Percentiles rank a stretch among this genome's conserved stretches.
Evolutionary conservation across 2,113 vertebrate genomes (phyloP).

Genomic region (Oryzias woworae): DNA sequence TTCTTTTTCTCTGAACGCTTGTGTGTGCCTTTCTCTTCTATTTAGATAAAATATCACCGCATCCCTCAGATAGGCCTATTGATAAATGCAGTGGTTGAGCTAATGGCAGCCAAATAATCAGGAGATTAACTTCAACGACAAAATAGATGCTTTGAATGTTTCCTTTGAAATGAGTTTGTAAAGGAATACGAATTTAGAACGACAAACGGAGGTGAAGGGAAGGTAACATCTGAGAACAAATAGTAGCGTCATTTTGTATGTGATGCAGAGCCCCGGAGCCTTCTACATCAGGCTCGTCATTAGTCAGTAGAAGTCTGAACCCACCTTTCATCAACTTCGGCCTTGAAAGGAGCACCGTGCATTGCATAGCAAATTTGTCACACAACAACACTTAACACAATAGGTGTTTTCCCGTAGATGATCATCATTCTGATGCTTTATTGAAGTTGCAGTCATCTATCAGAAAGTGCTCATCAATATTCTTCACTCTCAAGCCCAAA

Average conservation of each 20-base stretch:
- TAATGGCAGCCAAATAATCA: constrained; percentile 1
- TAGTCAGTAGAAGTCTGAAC: constrained; percentile 54
- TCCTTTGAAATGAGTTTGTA: constrained; percentile 42
- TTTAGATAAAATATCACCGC: constrained; percentile 11
- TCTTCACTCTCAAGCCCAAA: constrained; percentile 35
- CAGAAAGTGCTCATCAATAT: constrained; percentile 44
- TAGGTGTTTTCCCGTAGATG: constrained; percentile 25
- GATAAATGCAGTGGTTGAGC: constrained; percentile 30
- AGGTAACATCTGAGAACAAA: constrained; percentile 19
- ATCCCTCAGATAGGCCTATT: constrained; percentile 38
- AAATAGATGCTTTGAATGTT: constrained; percentile 6
- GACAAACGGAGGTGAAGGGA: constrained; percentile 5
- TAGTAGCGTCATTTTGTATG: constrained; percentile 47
- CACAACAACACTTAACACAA: constrained; percentile 13
- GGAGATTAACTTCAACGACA: constrained; percentile 25
- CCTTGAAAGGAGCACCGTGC: constrained; percentile 30
- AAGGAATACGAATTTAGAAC: constrained; percentile 34
- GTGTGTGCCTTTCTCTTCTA: constrained; percentile 8
- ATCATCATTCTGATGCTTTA: constrained; percentile 22
- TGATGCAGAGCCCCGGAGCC: constrained; percentile 57
- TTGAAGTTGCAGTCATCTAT: constrained; percentile 28
- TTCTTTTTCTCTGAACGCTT: constrained; percentile 7
- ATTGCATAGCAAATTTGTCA: constrained; percentile 26
- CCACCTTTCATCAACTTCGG: constrained; percentile 38
- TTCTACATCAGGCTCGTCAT: constrained; percentile 58